Evolutionary conservation across 1,140 invertebrate species (phyloP).

Genomic region (Artemia franciscana): DNA sequence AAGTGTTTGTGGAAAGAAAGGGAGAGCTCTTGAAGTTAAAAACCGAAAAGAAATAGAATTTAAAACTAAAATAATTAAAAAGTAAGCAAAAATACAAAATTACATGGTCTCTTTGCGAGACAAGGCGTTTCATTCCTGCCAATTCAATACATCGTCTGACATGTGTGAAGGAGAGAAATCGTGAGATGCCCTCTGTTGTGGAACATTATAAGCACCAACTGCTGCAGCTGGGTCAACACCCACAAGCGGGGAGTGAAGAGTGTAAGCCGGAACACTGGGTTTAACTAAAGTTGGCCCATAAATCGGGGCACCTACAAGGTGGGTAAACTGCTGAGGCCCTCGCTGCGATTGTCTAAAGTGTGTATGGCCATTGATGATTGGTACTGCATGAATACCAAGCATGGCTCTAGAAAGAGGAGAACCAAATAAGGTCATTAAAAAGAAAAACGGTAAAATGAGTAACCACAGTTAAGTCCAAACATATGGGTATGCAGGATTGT

Average conservation of each 20-base stretch:
- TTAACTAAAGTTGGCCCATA: no score
- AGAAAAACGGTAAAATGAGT: no score
- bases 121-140: constrained; percentile 3
- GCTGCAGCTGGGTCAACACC: constrained; percentile 9
- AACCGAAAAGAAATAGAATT: no score
- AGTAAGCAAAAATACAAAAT: no score
- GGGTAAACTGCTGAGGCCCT: constrained; percentile 5
- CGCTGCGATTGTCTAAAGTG: neutral
- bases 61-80: no score
- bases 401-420: no score
- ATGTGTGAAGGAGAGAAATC: constrained; percentile 16
- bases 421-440: no score
- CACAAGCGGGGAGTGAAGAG: constrained; percentile 10
- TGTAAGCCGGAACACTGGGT: constrained; percentile 8
- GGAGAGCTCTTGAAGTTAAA: no score
- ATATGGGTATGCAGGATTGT: no score
- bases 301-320: constrained; percentile 8
- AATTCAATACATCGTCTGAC: constrained; percentile 17
- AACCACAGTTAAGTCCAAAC: no score
- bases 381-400: no score
- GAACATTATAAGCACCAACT: constrained; percentile 21
- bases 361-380: constrained; percentile 9
- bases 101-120: neutral
- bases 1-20: no score
- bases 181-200: constrained; percentile 20